Evolutionary conservation across 2,797 vertebrate species (phyloP), one percentile per base, ranked within the genome.

Genomic region (Typhlichthys subterraneus): DNA sequence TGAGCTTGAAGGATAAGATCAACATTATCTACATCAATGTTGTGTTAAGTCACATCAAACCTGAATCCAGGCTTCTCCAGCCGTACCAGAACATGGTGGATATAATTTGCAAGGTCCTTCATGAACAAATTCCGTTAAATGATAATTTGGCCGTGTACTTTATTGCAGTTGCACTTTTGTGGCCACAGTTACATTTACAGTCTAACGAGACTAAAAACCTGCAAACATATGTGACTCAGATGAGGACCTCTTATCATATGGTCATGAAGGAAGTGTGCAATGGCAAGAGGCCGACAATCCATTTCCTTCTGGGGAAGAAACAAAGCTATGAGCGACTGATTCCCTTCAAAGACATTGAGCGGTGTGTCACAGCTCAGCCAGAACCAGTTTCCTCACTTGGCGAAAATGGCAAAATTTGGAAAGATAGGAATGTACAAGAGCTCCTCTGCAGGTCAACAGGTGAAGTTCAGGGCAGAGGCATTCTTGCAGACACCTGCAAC

Each of bases 251-350:
- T 3, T 91, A 84, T 68, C 60, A 12, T 33, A 51, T 7, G 1
- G 23, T 7, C 11, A 77, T 90, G 84, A 83, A 65, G 7, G 74
- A 82, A 42, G 54, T 85, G 14, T 81, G 55, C 51, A 86, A 85
- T 65, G 84, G 82, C 4, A 90, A 85, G 3, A 60, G 62, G 4
- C 83, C 89, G 0, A 52, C 72, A 2, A n/a, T 89, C 0, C 89
- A 91, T 74, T 91, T 92, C 82, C 74, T 87, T 49, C 29, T 91
- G 17, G 89, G 91, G 10, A 83, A 69, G 14, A 88, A 73, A 19
- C 23, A 0, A 3, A 84, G 85, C 0, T 91, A 89, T 52, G 29
- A 53, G 13, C 59, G 61, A 17, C 61, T 90, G 19, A 70, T 91
- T 17, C 76, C 49, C 48, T 14, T 80, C 1, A 65, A 38, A 8